Conservation (phyloP, 2,113 vertebrate genomes). For the Trematocara macrostoma region DNA sequence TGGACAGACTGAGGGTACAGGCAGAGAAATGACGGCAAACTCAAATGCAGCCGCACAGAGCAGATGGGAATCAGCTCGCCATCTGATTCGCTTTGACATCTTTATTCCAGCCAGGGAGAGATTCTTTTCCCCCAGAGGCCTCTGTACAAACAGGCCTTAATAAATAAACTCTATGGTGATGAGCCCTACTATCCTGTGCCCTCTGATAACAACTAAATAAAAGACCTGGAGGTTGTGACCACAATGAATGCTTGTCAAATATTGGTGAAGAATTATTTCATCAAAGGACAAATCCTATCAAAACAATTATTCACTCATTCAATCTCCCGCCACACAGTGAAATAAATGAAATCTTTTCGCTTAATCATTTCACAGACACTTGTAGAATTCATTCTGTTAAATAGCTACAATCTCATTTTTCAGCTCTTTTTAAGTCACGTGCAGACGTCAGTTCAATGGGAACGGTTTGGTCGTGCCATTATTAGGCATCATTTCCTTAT, state of each 20-base stretch:
- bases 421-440: not conserved
- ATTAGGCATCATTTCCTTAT: not conserved
- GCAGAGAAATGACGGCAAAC: constrained; percentile 7
- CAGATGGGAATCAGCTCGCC: constrained; percentile 48
- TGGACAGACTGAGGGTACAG: not conserved
- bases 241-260: constrained; percentile 28
- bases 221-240: not conserved
- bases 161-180: not conserved
- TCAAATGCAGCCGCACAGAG: constrained; percentile 5
- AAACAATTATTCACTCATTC: constrained; percentile 6
- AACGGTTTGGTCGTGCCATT: not conserved
- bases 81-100: constrained; percentile 32
- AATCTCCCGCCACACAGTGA: not conserved
- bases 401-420: not conserved
- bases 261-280: not conserved
- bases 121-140: not conserved
- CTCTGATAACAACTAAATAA: not conserved
- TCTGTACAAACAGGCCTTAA: not conserved
- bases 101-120: not conserved
- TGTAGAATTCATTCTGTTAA: not conserved
- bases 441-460: not conserved
- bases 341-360: not conserved
- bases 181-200: not conserved
- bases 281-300: constrained; percentile 4
- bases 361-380: not conserved